Base-by-base conservation (phyloP, 2,113 vertebrate genomes). In the Dunckerocampus dactyliophorus region DNA sequence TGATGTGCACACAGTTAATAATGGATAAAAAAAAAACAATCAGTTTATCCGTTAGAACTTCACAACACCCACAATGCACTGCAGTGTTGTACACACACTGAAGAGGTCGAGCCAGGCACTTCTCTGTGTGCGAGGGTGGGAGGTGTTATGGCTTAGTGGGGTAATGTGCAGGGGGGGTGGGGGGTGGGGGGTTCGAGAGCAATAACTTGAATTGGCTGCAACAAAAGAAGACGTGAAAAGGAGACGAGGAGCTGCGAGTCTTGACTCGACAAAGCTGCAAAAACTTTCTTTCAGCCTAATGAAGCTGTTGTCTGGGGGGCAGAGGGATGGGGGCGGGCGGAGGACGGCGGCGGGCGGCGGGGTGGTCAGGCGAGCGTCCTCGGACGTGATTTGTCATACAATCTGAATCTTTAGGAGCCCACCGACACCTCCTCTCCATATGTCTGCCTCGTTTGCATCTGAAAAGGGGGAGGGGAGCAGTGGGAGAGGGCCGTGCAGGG, bases 361-460 rank as follows among this genome's bases (percentile, higher is more conserved):
- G 53, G 43, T 12, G 37, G 3, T 48, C 60, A 10, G 71, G 43
- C 8, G 63, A 80, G 67, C 73, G 65, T 77, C 50, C 58, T 72
- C 78, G 86, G 83, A 91, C 87, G 88, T 91, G 90, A 91, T 91
- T 89, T 91, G 90, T 90, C 90, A 91, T 88, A 91, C 89, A 90
- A 90, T 91, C 82, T 85, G 88, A 89, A 91, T 90, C 87, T 91
- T 91, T 91, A 91, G 88, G 88, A 89, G 87, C 79, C 57, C 3
- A 12, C 13, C 79, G 53, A 89, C 77, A 84, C 90, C 90, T 90
- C 90, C 90, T 85, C 87, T 85, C 90, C 90, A 92, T 92, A 92
- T 92, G 90, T 90, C 89, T 82, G 71, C 86, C 83, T 91, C 69
- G 80, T 92, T 91, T 84, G 87, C 89, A 92, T 92, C 65, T 91